These are phyloP conservation scores for Dallia pectoralis DNA, from an alignment of 2,797 vertebrate species.

Conservation along the genomic window DNA sequence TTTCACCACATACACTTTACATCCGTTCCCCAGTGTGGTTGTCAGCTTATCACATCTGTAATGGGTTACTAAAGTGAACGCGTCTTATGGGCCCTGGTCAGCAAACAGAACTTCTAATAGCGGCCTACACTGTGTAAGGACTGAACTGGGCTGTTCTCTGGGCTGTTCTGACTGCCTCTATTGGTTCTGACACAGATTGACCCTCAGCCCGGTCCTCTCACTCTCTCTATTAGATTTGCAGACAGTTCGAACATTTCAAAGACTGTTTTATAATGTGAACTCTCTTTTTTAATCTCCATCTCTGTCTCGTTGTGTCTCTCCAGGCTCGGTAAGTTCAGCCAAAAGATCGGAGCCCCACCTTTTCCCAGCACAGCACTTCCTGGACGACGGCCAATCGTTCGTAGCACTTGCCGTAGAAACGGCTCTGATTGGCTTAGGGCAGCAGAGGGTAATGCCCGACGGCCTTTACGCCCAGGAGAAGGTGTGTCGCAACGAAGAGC, in stretches of 20 bases:
- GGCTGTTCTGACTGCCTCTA: background rate
- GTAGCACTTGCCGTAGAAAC: conserved; percentile 88
- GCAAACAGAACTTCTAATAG: background rate
- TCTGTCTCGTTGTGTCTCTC: conserved; percentile 16
- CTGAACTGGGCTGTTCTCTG: background rate
- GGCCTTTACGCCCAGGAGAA: conserved; percentile 96
- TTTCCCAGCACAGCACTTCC: conserved; percentile 77
- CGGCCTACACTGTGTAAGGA: background rate
- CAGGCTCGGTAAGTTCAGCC: conserved; percentile 76
- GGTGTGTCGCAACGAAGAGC: conserved; percentile 92
- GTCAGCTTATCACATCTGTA: too few relatives aligned
- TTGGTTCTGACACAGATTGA: background rate
- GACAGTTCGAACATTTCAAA: conserved; percentile 1
- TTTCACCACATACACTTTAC: too few relatives aligned
- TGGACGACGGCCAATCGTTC: conserved; percentile 90
- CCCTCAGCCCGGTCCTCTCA: background rate
- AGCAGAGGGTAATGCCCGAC: conserved; percentile 94
- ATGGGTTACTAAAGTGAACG: too few relatives aligned
- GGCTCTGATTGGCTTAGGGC: conserved; percentile 88
- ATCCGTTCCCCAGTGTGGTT: too few relatives aligned
- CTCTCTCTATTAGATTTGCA: background rate
- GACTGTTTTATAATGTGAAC: background rate
- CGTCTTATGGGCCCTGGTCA: background rate
- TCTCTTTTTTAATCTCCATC: background rate
- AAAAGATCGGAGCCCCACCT: conserved; percentile 81